Base-by-base conservation (phyloP, 2,113 vertebrate genomes). In the Pollimyrus isidori region DNA sequence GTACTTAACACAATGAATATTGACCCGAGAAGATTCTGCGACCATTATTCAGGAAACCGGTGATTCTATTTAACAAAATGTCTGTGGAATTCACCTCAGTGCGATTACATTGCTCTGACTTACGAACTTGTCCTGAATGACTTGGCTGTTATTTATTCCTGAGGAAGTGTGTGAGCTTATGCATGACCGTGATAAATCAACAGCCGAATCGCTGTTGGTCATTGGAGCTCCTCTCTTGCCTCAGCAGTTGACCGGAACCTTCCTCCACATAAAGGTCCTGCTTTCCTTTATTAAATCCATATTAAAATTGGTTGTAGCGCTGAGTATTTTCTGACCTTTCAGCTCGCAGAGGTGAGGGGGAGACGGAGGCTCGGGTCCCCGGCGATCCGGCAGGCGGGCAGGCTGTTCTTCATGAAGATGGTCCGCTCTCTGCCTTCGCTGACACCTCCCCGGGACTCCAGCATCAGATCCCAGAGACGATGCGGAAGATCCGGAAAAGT, bases 401-500 rank as follows among this genome's bases (percentile, higher is more conserved):
- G 48, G 91, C 35, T 45, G 58, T 90, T n/a, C 58, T 88, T 50
- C 65, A 88, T 86, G 56, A 89, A 26, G 89, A 89, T 88, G 45
- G 89, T 39, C 89, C 91, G 3, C 76, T 89, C 26, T 90, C 89
- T 73, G 39, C 53, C 1, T 82, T 91, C 23, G 13, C 45, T 39
- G 76, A 53, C 10, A 53, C 21, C 52, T 76, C 73, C 17, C 30
- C 86, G n/a, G 89, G 62, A 17, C 91, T 53, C 42, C 46, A 91
- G 86, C 89, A 87, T 26, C 23, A 7, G 9, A 65, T 52, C 35
- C 82, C 91, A 9, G 56, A 26, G 19, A 11, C 89, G 1, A 58
- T 65, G 73, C 50, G 87, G 53, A 80, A 73, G 35, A 88, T 87
- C 4, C 89, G 73, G 48, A 91, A 89, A 88, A 89, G 92, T 92